Conservation (phyloP, 53 echinoderm and acorn worm genomes). For the Echinarachnius parma region DNA sequence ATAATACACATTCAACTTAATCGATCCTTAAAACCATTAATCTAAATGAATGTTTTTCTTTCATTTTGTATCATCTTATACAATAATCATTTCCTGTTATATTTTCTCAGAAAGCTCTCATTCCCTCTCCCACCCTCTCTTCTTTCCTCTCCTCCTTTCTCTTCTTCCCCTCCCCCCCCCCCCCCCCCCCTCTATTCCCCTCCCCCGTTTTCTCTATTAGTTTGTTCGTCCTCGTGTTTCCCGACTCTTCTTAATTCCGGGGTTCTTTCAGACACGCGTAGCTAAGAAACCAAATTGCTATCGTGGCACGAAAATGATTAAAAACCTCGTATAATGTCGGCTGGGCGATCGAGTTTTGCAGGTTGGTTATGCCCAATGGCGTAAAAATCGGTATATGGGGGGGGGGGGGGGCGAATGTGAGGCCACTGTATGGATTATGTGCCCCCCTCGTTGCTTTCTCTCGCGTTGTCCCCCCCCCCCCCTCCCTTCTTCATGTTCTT, state of each 20-base stretch:
- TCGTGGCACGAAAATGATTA: conserved; percentile 46
- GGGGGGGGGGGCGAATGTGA: neutral
- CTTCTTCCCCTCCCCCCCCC: too few species aligned
- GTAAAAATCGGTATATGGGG: too few species aligned
- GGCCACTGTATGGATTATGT: neutral
- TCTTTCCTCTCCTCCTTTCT: too few species aligned
- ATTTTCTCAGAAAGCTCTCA: neutral
- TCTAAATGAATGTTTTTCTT: too few species aligned
- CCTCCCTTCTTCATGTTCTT: neutral
- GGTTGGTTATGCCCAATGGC: too few species aligned
- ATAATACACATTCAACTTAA: too few species aligned
- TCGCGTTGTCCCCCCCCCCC: neutral
- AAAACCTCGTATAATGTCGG: conserved; percentile 29
- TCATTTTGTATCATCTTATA: too few species aligned
- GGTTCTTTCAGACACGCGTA: conserved; percentile 36
- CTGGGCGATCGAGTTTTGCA: too few species aligned
- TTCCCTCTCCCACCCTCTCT: neutral
- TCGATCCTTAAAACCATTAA: too few species aligned
- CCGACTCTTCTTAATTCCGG: conserved; percentile 14
- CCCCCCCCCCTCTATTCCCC: too few species aligned
- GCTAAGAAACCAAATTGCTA: conserved; percentile 40
- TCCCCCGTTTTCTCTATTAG: too few species aligned
- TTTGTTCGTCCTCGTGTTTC: conserved; percentile 5
- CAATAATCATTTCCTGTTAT: neutral
- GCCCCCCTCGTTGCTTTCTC: neutral